phyloP scores from a whole-genome alignment of 1,140 invertebrate species.

The Saccostrea cuccullata region DNA sequence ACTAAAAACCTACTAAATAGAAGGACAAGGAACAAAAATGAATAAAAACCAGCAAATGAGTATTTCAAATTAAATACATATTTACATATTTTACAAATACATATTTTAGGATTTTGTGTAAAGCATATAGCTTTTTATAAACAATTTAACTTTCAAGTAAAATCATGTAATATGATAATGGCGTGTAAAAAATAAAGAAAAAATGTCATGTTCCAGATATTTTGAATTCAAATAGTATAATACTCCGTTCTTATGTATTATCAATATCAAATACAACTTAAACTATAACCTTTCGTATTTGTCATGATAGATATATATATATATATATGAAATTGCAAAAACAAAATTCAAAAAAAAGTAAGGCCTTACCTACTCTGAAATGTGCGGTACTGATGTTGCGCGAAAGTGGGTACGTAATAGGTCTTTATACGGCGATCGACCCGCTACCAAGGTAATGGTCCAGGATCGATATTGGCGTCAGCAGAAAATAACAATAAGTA shows the following conservation, averaged over 20 bases:
- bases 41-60: too few species aligned
- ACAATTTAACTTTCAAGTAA: too few species aligned
- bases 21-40: too few species aligned
- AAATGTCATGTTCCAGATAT: too few species aligned
- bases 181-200: too few species aligned
- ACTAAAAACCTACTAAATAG: too few species aligned
- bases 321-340: not conserved
- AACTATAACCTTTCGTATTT: not conserved
- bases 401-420: conserved; percentile 10
- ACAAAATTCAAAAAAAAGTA: not conserved
- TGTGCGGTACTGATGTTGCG: not conserved
- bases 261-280: not conserved
- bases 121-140: too few species aligned
- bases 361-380: conserved; percentile 1
- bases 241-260: not conserved
- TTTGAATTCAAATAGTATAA: not conserved
- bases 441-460: conserved; percentile 37
- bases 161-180: too few species aligned
- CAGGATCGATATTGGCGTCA: conserved; percentile 30
- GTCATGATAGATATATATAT: not conserved
- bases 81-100: too few species aligned
- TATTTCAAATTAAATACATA: too few species aligned
- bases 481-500: conserved; percentile 35
- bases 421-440: conserved; percentile 38
- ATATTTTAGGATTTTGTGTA: too few species aligned